Conservation (phyloP, 2,888 invertebrate genomes). For the Ophonus ardosiacus region DNA sequence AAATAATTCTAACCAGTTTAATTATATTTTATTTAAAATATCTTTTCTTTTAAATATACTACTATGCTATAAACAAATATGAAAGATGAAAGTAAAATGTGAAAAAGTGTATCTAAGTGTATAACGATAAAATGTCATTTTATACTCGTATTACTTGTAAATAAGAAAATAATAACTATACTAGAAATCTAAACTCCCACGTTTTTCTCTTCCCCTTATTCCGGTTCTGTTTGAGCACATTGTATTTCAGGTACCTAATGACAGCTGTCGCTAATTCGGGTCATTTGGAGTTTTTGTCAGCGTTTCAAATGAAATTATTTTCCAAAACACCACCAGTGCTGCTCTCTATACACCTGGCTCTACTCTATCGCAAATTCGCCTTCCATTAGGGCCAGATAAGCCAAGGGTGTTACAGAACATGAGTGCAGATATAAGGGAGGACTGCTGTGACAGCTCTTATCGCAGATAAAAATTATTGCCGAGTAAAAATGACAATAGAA, state of each 20-base stretch:
- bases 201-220: background rate
- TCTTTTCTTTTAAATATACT: too few relatives aligned
- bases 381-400: conserved; percentile 25
- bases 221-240: conserved; percentile 20
- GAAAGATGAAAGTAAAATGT: too few relatives aligned
- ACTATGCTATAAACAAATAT: too few relatives aligned
- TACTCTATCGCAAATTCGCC: background rate
- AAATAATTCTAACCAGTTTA: too few relatives aligned
- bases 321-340: conserved; percentile 12
- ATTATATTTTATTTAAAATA: too few relatives aligned
- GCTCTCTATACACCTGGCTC: background rate
- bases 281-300: conserved; percentile 34
- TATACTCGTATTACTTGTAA: background rate
- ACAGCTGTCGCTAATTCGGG: conserved; percentile 35
- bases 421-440: conserved; percentile 5
- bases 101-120: too few relatives aligned
- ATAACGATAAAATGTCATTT: too few relatives aligned
- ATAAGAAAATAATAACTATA: background rate
- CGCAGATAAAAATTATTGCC: background rate
- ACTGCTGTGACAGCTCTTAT: background rate
- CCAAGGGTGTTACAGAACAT: conserved; percentile 8
- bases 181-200: background rate
- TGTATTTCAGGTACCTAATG: conserved; percentile 15
- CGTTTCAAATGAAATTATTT: conserved; percentile 29
- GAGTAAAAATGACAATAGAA: background rate